Evolutionary conservation across 2,113 vertebrate species (phyloP).

Genomic region (Ochotona princeps): DNA sequence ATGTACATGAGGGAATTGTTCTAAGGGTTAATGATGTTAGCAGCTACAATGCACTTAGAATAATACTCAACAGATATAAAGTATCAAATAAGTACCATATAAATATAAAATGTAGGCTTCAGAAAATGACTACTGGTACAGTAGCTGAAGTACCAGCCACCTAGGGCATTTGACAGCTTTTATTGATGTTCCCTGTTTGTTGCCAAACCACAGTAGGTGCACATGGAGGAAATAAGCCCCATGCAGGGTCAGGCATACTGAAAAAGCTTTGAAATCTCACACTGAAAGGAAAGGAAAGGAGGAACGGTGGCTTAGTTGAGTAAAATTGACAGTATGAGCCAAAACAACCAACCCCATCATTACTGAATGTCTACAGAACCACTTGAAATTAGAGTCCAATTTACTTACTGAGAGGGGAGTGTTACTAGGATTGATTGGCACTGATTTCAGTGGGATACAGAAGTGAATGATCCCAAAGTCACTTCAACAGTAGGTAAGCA

Average conservation of each 20-base stretch:
- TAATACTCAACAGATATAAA: background rate
- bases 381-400: constrained; percentile 23
- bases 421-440: background rate
- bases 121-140: background rate
- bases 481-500: background rate
- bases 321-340: constrained; percentile 12
- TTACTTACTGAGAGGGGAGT: background rate
- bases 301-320: background rate
- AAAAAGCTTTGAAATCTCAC: background rate
- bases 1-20: background rate
- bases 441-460: background rate
- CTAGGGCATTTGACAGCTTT: background rate
- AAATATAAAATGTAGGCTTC: constrained; percentile 13
- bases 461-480: background rate
- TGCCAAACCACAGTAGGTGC: background rate
- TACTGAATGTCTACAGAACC: background rate
- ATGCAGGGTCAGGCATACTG: background rate
- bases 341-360: background rate
- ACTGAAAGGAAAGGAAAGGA: background rate
- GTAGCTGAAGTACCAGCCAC: background rate
- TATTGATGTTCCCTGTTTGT: background rate
- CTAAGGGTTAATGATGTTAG: background rate
- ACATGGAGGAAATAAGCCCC: background rate
- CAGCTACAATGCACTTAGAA: background rate
- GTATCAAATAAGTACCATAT: constrained; percentile 6